These are phyloP conservation scores for Thalassarche chlororhynchos DNA, from an alignment of 2,113 vertebrate genomes.

Conservation along the genomic window DNA sequence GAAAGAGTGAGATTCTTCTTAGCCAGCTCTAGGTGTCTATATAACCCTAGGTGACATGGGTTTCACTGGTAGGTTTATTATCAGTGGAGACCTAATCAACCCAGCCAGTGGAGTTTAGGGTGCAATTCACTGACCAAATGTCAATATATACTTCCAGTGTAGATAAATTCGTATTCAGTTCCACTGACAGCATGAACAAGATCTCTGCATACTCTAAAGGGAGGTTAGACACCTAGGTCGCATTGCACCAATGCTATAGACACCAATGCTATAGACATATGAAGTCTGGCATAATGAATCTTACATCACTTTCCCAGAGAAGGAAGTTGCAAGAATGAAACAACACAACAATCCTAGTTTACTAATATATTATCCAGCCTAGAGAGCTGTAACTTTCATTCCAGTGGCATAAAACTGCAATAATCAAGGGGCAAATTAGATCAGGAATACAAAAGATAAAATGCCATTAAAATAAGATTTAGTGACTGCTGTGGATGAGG, in stretches of 20 bases:
- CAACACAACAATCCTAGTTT: background rate
- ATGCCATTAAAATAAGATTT: background rate
- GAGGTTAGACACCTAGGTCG: background rate
- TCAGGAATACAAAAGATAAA: background rate
- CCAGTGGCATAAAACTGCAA: background rate
- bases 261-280: background rate
- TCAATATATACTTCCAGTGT: background rate
- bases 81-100: background rate
- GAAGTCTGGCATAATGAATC: background rate
- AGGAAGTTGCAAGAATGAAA: background rate
- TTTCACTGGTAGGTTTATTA: background rate
- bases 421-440: background rate
- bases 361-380: background rate
- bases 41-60: background rate
- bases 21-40: background rate
- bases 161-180: background rate
- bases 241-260: background rate
- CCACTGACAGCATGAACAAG: background rate
- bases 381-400: background rate
- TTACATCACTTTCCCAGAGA: background rate
- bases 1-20: background rate
- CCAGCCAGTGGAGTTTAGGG: background rate
- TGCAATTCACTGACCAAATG: background rate
- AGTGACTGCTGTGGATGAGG: background rate
- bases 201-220: background rate